phyloP scores from a whole-genome alignment of 2,888 invertebrate genomes.

The Meandrusa payeni region DNA sequence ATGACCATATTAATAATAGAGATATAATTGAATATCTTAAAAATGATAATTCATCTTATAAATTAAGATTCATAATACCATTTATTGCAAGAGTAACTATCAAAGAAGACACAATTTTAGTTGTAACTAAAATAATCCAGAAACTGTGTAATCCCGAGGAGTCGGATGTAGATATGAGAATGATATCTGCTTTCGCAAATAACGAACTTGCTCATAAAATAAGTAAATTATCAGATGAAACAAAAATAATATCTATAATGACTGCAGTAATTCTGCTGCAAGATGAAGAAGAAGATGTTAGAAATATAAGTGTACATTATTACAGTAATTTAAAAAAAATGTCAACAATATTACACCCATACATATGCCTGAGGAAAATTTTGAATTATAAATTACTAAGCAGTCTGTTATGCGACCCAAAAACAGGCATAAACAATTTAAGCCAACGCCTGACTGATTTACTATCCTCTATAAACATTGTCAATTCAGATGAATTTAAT shows the following conservation, averaged over 20 bases:
- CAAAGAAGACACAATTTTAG: constrained; percentile 31
- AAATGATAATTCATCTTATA: constrained; percentile 39
- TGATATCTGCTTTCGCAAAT: constrained; percentile 56
- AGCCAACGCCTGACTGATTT: constrained; percentile 39
- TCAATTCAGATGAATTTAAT: constrained; percentile 54
- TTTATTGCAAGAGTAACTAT: constrained; percentile 44
- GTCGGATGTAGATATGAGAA: constrained; percentile 60
- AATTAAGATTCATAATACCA: constrained; percentile 55
- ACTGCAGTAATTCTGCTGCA: constrained; percentile 69
- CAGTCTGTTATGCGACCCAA: constrained; percentile 35
- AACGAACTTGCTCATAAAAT: constrained; percentile 56
- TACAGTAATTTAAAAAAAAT: constrained; percentile 43
- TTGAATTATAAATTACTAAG: constrained; percentile 46
- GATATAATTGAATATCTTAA: constrained; percentile 34
- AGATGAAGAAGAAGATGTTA: constrained; percentile 77
- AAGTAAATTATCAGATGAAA: constrained; percentile 38
- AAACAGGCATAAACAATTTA: constrained; percentile 37
- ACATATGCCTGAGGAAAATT: constrained; percentile 52
- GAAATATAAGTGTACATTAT: constrained; percentile 57
- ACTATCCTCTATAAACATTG: constrained; percentile 35
- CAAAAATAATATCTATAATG: constrained; percentile 55
- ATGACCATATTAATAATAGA: constrained; percentile 8
- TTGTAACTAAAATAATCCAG: constrained; percentile 44
- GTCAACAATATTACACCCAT: constrained; percentile 43
- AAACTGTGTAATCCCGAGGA: constrained; percentile 50